Conservation (phyloP, 2,113 vertebrate species). For the Aegypius monachus region DNA sequence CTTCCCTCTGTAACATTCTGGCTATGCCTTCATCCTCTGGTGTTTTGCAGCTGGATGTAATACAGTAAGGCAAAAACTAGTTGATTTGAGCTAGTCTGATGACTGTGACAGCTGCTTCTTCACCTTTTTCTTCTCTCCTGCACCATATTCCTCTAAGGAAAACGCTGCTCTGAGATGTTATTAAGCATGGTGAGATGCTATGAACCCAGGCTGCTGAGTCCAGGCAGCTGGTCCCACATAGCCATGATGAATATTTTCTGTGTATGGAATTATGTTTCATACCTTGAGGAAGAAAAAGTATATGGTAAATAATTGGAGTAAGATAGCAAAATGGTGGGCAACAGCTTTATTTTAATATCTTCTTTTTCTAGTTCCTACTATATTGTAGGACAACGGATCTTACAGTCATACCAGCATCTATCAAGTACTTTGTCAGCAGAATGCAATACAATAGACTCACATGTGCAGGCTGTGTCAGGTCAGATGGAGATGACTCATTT, state of each 20-base stretch:
- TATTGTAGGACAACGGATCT: not conserved
- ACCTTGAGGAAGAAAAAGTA: not conserved
- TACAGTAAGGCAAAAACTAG: not conserved
- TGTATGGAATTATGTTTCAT: not conserved
- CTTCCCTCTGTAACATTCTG: not conserved
- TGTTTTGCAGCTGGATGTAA: not conserved
- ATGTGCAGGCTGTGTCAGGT: not conserved
- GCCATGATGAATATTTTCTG: not conserved
- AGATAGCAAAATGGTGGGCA: not conserved
- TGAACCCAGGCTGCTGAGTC: rapidly evolving
- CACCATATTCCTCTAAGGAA: not conserved
- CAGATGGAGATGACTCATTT: not conserved
- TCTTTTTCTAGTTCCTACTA: not conserved
- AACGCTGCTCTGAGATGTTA: not conserved
- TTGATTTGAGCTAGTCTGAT: not conserved
- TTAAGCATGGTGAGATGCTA: not conserved
- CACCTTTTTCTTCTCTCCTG: not conserved
- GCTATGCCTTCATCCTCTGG: not conserved
- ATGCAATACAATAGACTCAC: not conserved
- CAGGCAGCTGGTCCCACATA: not conserved
- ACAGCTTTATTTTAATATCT: not conserved
- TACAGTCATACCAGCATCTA: not conserved
- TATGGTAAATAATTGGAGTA: not conserved
- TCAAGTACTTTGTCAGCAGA: not conserved
- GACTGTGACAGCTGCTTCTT: not conserved